phyloP scores from a whole-genome alignment of 2,888 invertebrate species.

The Tiliacea aurago region DNA sequence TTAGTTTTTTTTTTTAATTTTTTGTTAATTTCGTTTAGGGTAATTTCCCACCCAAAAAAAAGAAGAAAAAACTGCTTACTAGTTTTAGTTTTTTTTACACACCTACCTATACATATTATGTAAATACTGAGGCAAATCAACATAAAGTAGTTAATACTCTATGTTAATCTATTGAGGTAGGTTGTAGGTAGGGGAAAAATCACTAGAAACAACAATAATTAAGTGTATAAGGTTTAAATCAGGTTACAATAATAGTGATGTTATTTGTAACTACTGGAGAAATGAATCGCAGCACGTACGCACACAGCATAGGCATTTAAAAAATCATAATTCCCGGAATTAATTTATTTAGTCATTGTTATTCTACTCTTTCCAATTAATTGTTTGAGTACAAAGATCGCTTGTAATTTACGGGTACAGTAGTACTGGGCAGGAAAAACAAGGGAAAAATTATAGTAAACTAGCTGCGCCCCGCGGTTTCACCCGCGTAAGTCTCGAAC shows the following conservation, averaged over 20 bases:
- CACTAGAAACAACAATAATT: background rate
- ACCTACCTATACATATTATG: too few species aligned
- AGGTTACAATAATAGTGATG: background rate
- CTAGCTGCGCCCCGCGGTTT: too few species aligned
- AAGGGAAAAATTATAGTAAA: too few species aligned
- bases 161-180: background rate
- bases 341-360: background rate
- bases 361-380: background rate
- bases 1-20: too few species aligned
- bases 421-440: slow-evolving; percentile 3
- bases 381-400: too few species aligned
- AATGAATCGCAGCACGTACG: too few species aligned
- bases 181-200: background rate
- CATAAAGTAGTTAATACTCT: background rate
- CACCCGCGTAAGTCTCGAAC: too few species aligned
- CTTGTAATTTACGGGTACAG: background rate
- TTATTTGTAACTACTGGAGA: background rate
- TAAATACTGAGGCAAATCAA: background rate
- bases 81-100: too few species aligned
- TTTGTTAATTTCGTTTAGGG: too few species aligned
- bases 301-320: background rate
- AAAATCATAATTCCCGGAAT: background rate
- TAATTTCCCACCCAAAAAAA: too few species aligned
- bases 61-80: too few species aligned
- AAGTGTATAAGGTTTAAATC: background rate